Evolutionary conservation across 1,140 invertebrate genomes (phyloP), one percentile per base, ranked within the genome.

Genomic region (Zophobas morio): DNA sequence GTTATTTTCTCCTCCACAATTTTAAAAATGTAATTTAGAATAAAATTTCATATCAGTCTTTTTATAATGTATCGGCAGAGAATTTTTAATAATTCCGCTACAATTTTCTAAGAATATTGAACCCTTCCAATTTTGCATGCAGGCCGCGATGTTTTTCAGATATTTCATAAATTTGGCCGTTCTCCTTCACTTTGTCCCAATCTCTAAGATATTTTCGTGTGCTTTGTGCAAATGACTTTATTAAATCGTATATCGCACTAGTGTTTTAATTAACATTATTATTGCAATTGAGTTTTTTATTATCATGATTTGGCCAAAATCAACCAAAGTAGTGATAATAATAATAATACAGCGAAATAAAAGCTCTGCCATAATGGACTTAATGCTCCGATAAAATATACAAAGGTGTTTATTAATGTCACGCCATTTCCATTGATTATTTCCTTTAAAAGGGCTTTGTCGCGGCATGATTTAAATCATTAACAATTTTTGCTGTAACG

Each of bases 381-480:
- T 72, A 72, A 72, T 53, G 70, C 34, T 53, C 51, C 47, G 36
- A 72, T 72, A 72, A 72, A 72, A 63, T 72, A 72, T 35, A 72
- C 51, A 72, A 72, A 72, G 46, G 70, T 72, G 70, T 53, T 72
- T 49, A 72, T 51, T 46, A 46, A 66, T 73, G 71, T 73, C 71
- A 73, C 71, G 71, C 49, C 49, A 73, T 72, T 72, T 53, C 42
- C 70, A 51, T 72, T 72, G 70, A 72, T 72, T 72, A 47, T 71
- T 71, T 42, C 32, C 0, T 32, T 57, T 5, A 57, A 57, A 57
- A 57, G 34, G 8, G 54, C 54, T 57, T 57, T 57, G 54, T 57
- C 54, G 57, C 35, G 57, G 5, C 57, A 37, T 56, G 54, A 56
- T 56, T 56, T 56, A 53, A 20, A 32, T 53, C 49, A 53, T 57